A percentile compares a stretch with the other conserved stretches of the same genome.
Evolutionary conservation across 2,797 vertebrate species (phyloP).

Genomic region (Neopelma chrysocephalum): DNA sequence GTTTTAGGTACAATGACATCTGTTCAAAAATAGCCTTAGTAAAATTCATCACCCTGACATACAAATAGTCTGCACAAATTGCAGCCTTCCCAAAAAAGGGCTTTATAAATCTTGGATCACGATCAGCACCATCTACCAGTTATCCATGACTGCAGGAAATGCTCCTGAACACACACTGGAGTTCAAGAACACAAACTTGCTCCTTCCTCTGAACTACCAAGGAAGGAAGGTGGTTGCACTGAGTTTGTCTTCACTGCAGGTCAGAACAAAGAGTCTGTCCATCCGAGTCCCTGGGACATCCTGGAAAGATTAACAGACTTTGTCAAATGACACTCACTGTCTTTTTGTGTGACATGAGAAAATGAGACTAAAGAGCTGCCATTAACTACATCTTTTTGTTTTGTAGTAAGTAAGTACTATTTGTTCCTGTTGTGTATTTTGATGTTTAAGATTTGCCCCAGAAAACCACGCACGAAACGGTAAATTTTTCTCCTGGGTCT

Average conservation of each 20-base stretch:
- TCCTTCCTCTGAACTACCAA: constrained; percentile 6
- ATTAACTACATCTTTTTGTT: not conserved
- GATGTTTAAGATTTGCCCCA: not conserved
- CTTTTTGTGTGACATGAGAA: not conserved
- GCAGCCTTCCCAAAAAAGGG: not conserved
- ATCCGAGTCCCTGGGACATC: not conserved
- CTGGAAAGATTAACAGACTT: not conserved
- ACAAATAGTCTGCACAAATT: not conserved
- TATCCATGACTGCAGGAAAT: not conserved
- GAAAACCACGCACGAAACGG: not conserved
- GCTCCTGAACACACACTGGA: not conserved
- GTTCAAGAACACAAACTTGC: not conserved
- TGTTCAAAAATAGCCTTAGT: not conserved
- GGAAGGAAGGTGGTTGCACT: not conserved
- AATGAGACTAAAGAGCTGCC: not conserved
- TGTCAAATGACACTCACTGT: not conserved
- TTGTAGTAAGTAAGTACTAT: not conserved
- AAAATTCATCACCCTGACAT: not conserved
- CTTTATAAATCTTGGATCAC: not conserved
- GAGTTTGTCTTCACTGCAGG: not conserved
- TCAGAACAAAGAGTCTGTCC: not conserved
- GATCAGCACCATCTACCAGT: not conserved
- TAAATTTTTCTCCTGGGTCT: not conserved
- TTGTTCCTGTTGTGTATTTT: not conserved
- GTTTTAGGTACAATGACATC: not conserved